These are phyloP conservation scores for Acleris holmiana DNA, from an alignment of 2,888 invertebrate genomes.

Conservation along the genomic window DNA sequence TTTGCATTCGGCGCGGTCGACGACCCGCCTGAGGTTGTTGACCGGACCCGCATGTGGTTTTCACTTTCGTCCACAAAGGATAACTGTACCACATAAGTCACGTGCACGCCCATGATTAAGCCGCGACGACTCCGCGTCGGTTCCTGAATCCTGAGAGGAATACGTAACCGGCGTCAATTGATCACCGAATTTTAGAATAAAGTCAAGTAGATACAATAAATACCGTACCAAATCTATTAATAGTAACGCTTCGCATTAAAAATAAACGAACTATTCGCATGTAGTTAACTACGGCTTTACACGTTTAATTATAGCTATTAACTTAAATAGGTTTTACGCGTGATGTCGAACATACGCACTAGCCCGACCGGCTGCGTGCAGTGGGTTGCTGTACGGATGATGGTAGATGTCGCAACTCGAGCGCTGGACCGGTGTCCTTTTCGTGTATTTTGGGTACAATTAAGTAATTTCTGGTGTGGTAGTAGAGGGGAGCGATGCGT, in stretches of 20 bases:
- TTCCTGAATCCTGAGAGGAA: slow-evolving; percentile 64
- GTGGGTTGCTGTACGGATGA: slow-evolving; percentile 77
- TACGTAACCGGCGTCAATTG: slow-evolving; percentile 49
- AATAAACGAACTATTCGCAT: background rate
- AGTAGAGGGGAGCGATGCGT: slow-evolving; percentile 65
- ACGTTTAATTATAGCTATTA: background rate
- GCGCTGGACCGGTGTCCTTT: slow-evolving; percentile 76
- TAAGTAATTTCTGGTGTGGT: slow-evolving; percentile 71
- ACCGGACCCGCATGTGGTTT: slow-evolving; percentile 81
- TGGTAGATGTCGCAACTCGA: slow-evolving; percentile 71
- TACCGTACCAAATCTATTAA: background rate
- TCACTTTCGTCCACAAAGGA: slow-evolving; percentile 84
- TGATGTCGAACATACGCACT: slow-evolving; percentile 54
- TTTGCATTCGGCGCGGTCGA: slow-evolving; percentile 83
- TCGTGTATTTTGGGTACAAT: slow-evolving; percentile 78
- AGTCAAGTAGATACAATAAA: background rate
- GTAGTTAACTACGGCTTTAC: background rate
- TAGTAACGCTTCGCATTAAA: background rate
- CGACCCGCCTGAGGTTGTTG: slow-evolving; percentile 76
- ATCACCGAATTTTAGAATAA: slow-evolving; percentile 11
- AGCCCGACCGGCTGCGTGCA: slow-evolving; percentile 57
- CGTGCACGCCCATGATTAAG: slow-evolving; percentile 64
- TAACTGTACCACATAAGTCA: slow-evolving; percentile 81
- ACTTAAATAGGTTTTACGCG: slow-evolving; percentile 43
- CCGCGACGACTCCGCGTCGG: slow-evolving; percentile 48